Conservation (phyloP, 1,140 invertebrate species). For the Bombus turneri region DNA sequence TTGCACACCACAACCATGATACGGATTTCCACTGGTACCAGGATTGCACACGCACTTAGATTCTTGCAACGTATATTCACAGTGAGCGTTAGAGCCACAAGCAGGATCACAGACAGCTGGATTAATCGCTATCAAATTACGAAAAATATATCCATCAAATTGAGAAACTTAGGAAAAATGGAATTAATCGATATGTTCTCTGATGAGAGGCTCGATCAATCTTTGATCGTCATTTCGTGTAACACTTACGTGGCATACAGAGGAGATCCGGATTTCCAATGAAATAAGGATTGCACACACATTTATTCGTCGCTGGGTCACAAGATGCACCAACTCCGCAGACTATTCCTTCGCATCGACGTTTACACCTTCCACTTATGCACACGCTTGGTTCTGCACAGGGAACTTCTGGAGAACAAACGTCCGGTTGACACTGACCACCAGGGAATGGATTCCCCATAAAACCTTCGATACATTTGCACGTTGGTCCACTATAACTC, state of each 20-base stretch:
- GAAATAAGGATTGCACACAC: conserved; percentile 93
- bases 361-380: conserved; percentile 91
- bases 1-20: conserved; percentile 89
- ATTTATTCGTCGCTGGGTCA: conserved; percentile 90
- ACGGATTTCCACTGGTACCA: conserved; percentile 93
- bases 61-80: conserved; percentile 88
- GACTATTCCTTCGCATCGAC: conserved; percentile 91
- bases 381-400: conserved; percentile 91
- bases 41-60: conserved; percentile 93
- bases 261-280: conserved; percentile 94
- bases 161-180: no score
- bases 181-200: no score
- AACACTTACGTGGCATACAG: conserved; percentile 94
- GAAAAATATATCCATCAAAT: not conserved
- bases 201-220: not conserved
- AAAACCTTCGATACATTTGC: conserved; percentile 92
- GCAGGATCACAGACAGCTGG: conserved; percentile 90
- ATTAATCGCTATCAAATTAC: conserved; percentile 86
- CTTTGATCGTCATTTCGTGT: not conserved
- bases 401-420: conserved; percentile 89
- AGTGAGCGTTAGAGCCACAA: conserved; percentile 93
- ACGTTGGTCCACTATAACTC: conserved; percentile 92
- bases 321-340: conserved; percentile 93
- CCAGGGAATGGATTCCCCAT: conserved; percentile 95
- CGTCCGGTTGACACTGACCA: conserved; percentile 90